Conservation (phyloP, 2,797 vertebrate genomes). For the Sebastes paucispinis region DNA sequence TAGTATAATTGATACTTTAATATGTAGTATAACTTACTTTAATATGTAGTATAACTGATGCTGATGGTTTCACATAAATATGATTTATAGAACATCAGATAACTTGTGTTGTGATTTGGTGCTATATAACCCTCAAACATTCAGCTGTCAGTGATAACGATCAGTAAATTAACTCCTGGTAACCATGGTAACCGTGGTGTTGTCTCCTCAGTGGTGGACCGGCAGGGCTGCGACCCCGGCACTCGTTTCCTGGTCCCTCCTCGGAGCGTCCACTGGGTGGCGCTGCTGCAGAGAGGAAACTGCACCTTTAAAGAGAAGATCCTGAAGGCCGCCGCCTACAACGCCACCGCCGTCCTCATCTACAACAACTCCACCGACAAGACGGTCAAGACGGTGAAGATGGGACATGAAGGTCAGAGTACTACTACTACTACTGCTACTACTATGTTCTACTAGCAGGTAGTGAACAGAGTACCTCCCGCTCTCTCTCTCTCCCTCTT, state of each 20-base stretch:
- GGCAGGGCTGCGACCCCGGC: constrained; percentile 92
- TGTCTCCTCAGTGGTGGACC: constrained; percentile 86
- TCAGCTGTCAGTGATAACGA: too few species aligned
- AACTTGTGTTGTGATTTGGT: too few species aligned
- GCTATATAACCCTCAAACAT: too few species aligned
- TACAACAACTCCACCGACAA: constrained; percentile 95
- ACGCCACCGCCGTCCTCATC: constrained; percentile 94
- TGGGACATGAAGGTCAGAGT: constrained; percentile 93
- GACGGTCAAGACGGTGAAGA: constrained; percentile 93
- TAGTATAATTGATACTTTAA: too few species aligned
- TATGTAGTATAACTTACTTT: too few species aligned
- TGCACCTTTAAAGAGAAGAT: constrained; percentile 98
- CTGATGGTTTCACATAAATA: too few species aligned
- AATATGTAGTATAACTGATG: too few species aligned
- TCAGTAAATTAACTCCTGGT: background rate
- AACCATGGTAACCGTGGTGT: background rate
- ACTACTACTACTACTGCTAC: too few species aligned
- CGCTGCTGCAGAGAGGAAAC: constrained; percentile 94
- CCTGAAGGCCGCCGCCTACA: constrained; percentile 90
- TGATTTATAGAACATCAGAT: too few species aligned
- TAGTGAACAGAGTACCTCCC: background rate
- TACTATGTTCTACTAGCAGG: too few species aligned
- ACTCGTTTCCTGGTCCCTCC: constrained; percentile 92
- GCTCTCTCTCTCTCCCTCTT: too few species aligned
- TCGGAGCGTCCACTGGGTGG: constrained; percentile 93